phyloP scores from a whole-genome alignment of 1,140 invertebrate genomes.

The Campodea augens region DNA sequence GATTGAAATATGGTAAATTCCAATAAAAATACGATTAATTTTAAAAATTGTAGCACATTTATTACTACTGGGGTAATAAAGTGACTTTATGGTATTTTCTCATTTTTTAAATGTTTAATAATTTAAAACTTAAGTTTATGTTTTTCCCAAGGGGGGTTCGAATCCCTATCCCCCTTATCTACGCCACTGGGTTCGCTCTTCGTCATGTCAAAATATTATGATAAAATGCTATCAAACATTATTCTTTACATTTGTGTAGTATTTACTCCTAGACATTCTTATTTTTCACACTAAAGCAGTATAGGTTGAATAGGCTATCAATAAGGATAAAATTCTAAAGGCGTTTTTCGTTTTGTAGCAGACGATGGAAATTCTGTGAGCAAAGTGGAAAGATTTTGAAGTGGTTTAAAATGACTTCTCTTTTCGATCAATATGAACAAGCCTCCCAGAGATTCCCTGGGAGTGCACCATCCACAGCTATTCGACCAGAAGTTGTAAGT shows the following conservation, averaged over 20 bases:
- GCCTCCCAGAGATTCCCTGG: conserved; percentile 32
- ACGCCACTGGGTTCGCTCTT: too few species aligned
- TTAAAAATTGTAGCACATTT: too few species aligned
- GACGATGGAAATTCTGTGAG: too few species aligned
- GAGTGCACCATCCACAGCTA: not conserved
- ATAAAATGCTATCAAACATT: conserved; percentile 1
- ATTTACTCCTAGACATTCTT: conserved; percentile 22
- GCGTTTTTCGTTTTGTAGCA: not conserved
- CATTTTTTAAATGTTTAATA: too few species aligned
- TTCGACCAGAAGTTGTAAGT: conserved; percentile 26
- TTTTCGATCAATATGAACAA: conserved; percentile 57
- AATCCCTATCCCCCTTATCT: too few species aligned
- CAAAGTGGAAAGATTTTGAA: conserved; percentile 3
- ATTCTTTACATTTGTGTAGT: conserved; percentile 20
- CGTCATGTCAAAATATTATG: too few species aligned
- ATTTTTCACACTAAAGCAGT: conserved; percentile 16
- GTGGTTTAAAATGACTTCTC: conserved; percentile 36
- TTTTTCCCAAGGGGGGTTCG: too few species aligned
- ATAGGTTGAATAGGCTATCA: conserved; percentile 11
- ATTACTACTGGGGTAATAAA: too few species aligned
- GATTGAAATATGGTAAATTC: too few species aligned
- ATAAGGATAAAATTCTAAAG: conserved; percentile 3
- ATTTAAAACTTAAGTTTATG: too few species aligned
- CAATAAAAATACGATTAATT: too few species aligned
- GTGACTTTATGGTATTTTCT: too few species aligned